phyloP scores from a whole-genome alignment of 2,888 invertebrate species.

The Slavum lentiscoides region DNA sequence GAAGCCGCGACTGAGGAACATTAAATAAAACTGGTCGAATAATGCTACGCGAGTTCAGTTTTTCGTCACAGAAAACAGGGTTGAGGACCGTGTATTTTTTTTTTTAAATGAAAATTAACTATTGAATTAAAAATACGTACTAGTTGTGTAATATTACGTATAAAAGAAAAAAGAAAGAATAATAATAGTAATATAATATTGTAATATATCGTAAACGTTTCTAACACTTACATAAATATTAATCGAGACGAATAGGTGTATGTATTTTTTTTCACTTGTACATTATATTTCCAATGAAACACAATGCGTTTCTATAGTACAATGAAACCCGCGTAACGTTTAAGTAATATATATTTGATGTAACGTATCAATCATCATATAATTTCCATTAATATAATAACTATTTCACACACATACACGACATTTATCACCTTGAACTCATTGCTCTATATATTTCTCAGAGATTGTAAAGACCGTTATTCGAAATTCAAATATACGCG shows the following conservation, averaged over 20 bases:
- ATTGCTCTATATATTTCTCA: not conserved
- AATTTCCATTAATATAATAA: conserved; percentile 12
- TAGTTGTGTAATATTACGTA: not conserved
- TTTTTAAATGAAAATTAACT: not conserved
- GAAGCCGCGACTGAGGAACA: too few relatives aligned
- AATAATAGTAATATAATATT: too few relatives aligned
- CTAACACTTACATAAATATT: not conserved
- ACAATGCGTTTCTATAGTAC: conserved; percentile 1
- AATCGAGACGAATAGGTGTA: too few relatives aligned
- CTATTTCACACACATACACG: not conserved
- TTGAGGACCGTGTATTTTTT: not conserved
- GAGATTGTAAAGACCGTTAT: not conserved
- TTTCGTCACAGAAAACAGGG: not conserved
- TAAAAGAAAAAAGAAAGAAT: too few relatives aligned
- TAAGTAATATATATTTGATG: not conserved
- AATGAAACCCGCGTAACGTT: not conserved
- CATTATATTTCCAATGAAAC: not conserved
- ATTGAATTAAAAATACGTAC: too few relatives aligned
- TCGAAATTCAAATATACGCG: not conserved
- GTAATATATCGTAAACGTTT: not conserved
- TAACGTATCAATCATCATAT: conserved; percentile 16
- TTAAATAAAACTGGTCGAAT: not conserved
- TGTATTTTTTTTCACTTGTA: not conserved
- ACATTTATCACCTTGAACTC: not conserved
- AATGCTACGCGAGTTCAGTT: not conserved